Conservation (phyloP, 2,797 vertebrate genomes). For the Sorex maritimensis region DNA sequence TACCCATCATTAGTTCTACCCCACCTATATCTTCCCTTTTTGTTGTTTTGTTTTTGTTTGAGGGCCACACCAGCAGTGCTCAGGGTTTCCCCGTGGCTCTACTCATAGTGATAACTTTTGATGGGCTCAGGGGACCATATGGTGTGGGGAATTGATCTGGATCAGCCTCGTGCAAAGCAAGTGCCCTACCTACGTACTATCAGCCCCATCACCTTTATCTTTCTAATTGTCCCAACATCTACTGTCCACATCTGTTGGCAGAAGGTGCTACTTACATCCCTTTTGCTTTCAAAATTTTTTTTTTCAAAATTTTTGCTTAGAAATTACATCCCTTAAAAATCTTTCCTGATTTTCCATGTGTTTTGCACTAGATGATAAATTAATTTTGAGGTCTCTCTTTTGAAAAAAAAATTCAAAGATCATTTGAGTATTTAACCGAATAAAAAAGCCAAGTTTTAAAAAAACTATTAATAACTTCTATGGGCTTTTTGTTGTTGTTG, state of each 20-base stretch:
- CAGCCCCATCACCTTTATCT: no score
- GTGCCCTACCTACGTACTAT: no score
- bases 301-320: no score
- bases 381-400: not conserved
- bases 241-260: not conserved
- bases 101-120: no score
- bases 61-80: no score
- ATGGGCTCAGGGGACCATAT: no score
- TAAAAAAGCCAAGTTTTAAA: slow-evolving; percentile 62
- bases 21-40: not conserved
- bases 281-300: no score
- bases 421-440: slow-evolving; percentile 36
- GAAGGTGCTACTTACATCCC: not conserved
- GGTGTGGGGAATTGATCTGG: no score
- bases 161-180: no score
- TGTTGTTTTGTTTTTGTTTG: no score
- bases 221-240: not conserved
- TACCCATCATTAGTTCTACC: not conserved
- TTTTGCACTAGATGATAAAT: not conserved
- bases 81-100: no score
- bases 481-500: not conserved
- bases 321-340: not conserved
- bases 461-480: slow-evolving; percentile 27
- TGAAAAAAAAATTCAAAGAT: slow-evolving; percentile 27
- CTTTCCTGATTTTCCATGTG: not conserved